A percentile compares a stretch with the other conserved stretches of the same genome.
These are phyloP conservation scores for Xenotilapia caudafasciata DNA, from an alignment of 2,113 vertebrate genomes.

Conservation along the genomic window DNA sequence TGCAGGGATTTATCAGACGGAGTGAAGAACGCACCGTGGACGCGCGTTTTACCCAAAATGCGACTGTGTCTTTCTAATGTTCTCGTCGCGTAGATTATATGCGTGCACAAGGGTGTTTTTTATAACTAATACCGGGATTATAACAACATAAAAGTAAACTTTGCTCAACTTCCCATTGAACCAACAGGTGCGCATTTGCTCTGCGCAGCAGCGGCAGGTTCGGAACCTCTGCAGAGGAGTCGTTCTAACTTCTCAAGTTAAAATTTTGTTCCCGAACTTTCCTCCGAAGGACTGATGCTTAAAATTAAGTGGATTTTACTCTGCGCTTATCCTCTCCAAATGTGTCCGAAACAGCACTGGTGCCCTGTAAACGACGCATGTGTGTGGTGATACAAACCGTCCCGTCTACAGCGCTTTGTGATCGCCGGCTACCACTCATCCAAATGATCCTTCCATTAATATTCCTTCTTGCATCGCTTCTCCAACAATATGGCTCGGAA, in stretches of 20 bases:
- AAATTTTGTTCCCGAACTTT: conserved; percentile 3
- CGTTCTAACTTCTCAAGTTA: conserved; percentile 62
- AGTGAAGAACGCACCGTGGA: conserved; percentile 23
- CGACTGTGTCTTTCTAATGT: not conserved
- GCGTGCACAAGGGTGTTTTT: not conserved
- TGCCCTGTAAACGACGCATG: conserved; percentile 72
- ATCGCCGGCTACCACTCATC: conserved; percentile 70
- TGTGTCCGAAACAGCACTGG: conserved; percentile 80
- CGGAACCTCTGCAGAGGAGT: conserved; percentile 11
- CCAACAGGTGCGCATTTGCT: conserved; percentile 80
- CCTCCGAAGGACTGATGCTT: conserved; percentile 66
- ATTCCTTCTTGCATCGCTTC: conserved; percentile 86
- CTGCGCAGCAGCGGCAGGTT: conserved; percentile 11
- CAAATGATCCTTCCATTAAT: conserved; percentile 94
- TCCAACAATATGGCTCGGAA: conserved; percentile 78
- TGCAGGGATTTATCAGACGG: conserved; percentile 25
- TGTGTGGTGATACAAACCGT: conserved; percentile 78
- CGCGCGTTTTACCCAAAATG: conserved; percentile 28
- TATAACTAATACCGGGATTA: conserved; percentile 16
- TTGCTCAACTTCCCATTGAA: conserved; percentile 21
- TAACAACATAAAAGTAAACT: not conserved
- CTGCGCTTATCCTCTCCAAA: conserved; percentile 74
- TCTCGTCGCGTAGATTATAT: not conserved
- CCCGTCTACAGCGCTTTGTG: conserved; percentile 65
- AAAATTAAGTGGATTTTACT: conserved; percentile 91